Base-by-base conservation (phyloP, 2,888 invertebrate species). In the Malthinus seriepunctatus region DNA sequence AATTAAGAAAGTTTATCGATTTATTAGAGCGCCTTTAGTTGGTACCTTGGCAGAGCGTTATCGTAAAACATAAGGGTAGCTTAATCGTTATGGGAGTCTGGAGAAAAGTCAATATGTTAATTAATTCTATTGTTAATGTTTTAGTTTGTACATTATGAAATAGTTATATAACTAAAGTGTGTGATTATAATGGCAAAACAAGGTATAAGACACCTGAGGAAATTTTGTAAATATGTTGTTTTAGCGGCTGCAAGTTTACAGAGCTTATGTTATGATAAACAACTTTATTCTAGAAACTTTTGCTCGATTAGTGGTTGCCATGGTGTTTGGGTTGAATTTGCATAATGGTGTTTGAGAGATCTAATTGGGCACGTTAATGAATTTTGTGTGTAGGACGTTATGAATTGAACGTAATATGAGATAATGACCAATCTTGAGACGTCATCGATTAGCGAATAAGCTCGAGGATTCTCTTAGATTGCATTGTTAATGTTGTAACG, bases 321-420 rank as follows among this genome's bases (percentile, higher is more conserved):
- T 67, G 69, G 39, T 65, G 67, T 64, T 64, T 52, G 23, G 23
- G 63, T 65, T 67, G 64, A 67, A 71, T 70, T 67, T 69, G 70
- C 70, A 71, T 71, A 71, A 71, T 69, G 70, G 67, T 63, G 63
- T 54, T 57, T 55, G 58, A 64, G 64, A 62, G 51, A 49, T 64
- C 69, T 72, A 71, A 72, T 71, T 71, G 71, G 70, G 65, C 60
- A 60, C 68, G 65, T 69, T 72, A 73, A 73, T 72, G 72, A 73
- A 71, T 70, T 71, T 70, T 73, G 72, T 71, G 70, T 71, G 68
- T 67, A 67, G 70, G 69, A 69, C 69, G 68, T 60, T 69, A 66
- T 67, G 70, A 70, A 71, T 71, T 65, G 69, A 67, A 68, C 67
- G 66, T 69, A 68, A 67, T 64, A 64, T 62, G 67, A 68, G 69